Evolutionary conservation across 2,888 invertebrate genomes (phyloP), one percentile per base, ranked within the genome.

Genomic region (Gnatocerus cornutus): DNA sequence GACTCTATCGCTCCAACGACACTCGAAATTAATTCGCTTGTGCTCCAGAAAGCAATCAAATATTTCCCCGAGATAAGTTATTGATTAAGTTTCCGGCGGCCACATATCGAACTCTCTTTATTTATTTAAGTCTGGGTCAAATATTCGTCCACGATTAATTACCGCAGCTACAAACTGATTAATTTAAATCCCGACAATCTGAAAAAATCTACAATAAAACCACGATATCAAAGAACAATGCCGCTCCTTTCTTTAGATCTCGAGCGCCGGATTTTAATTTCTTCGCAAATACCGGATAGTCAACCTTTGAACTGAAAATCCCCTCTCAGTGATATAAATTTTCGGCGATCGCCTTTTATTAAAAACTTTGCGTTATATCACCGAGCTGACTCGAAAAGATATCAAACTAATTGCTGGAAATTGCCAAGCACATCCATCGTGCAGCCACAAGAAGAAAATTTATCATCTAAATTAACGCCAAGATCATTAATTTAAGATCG

Each of bases 381-480:
- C 21, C 2, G 21, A 21, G 21, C 21, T 21, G 21, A 21, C 21
- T 21, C 21, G 21, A 21, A 12, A 43, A 43, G 43, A 43, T 43
- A 43, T 12, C 12, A 43, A 43, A 43, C n/a, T 43, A 43, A 43
- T 12, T 43, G 43, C 12, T 7, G 3, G 43, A 43, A 43, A 43
- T 43, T 43, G 43, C 12, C 6, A 10, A 43, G 43, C 43, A 43
- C n/a, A 43, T 12, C 13, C 12, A 43, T 12, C 43, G n/a, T 43
- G 12, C 13, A 10, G 6, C 12, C 6, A 10, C 43, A 12, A 14
- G 30, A 37, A 16, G 37, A 21, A 55, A 55, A 55, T 55, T 55
- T 39, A 55, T 37, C 53, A 55, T 55, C 39, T 55, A 55, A 55
- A 55, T 55, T 55, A 55, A 55, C 37, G 37, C 30, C 14, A 55